Evolutionary conservation across 2,113 vertebrate species (phyloP).

Genomic region (Romanogobio albipinnatus): DNA sequence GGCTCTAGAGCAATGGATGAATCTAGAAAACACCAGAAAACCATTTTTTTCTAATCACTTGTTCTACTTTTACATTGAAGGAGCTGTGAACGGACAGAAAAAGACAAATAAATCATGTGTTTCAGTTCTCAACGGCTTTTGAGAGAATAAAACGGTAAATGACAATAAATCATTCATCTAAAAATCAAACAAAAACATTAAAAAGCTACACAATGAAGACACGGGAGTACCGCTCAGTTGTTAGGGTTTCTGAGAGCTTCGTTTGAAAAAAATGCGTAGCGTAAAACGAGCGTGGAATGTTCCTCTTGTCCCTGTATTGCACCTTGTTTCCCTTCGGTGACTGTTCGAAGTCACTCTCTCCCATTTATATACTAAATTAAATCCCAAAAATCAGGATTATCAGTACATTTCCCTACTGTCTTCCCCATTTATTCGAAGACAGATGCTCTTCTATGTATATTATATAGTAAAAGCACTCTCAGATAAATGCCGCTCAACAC

Average conservation of each 20-base stretch:
- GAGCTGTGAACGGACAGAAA: background rate
- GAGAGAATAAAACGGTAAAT: background rate
- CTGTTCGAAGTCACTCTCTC: constrained; percentile 22
- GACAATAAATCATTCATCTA: background rate
- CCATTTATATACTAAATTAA: constrained; percentile 32
- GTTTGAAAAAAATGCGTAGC: background rate
- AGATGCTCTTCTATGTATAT: background rate
- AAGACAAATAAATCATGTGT: background rate
- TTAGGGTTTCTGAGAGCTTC: background rate
- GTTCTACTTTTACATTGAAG: background rate
- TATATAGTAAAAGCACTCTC: constrained; percentile 23
- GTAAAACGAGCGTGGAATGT: constrained; percentile 32
- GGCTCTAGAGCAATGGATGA: background rate
- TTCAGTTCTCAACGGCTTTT: background rate
- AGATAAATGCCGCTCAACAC: constrained; percentile 2
- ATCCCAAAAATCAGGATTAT: background rate
- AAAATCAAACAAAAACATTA: background rate
- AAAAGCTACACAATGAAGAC: background rate
- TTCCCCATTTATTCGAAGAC: background rate
- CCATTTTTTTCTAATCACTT: background rate
- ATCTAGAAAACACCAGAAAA: background rate
- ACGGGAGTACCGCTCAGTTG: background rate
- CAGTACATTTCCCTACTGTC: background rate
- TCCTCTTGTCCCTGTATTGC: background rate
- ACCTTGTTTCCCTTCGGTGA: background rate